Conservation (phyloP, 2,797 vertebrate genomes). For the Rhyacichthys aspro region DNA sequence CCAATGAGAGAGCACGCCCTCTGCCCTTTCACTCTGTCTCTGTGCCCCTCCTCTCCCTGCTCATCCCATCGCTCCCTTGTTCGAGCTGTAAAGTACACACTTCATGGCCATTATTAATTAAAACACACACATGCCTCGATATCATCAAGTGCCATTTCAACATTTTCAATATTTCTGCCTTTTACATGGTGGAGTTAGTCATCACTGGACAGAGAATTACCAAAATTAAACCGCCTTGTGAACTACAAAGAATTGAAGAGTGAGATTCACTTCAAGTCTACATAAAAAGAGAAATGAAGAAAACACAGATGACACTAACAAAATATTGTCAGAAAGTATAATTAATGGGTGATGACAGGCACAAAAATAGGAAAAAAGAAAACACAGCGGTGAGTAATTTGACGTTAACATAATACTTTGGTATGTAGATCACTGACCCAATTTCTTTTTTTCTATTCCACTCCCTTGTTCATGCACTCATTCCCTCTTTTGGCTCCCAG, state of each 20-base stretch:
- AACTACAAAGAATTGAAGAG: background rate
- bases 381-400: constrained; percentile 69
- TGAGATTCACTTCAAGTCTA: background rate
- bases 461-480: constrained; percentile 66
- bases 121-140: constrained; percentile 29
- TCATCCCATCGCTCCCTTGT: constrained; percentile 17
- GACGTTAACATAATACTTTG: constrained; percentile 71
- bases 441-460: constrained; percentile 67
- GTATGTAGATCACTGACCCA: constrained; percentile 83
- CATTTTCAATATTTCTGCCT: background rate
- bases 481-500: constrained; percentile 76
- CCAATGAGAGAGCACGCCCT: constrained; percentile 58
- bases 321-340: constrained; percentile 8
- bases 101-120: constrained; percentile 26
- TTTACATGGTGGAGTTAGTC: background rate
- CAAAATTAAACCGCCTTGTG: background rate
- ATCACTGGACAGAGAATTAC: background rate
- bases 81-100: constrained; percentile 32
- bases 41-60: background rate
- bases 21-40: constrained; percentile 47
- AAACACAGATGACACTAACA: background rate
- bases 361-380: constrained; percentile 61
- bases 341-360: constrained; percentile 12
- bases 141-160: constrained; percentile 11
- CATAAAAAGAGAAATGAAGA: constrained; percentile 1